Evolutionary conservation across 2,113 vertebrate species (phyloP).

Genomic region (Esox niger): DNA sequence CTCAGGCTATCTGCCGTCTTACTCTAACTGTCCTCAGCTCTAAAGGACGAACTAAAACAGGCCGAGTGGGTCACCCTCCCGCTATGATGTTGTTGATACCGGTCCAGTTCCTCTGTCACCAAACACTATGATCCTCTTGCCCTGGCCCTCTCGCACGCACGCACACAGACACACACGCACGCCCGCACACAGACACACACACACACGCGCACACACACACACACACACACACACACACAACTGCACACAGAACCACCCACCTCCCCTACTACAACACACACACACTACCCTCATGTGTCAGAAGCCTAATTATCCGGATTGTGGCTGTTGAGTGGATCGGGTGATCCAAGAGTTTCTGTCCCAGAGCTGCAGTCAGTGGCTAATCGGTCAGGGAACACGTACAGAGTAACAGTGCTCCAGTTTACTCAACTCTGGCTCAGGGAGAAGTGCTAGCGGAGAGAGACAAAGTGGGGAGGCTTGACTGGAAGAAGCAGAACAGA

Average conservation of each 20-base stretch:
- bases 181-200: conserved; percentile 11
- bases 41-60: conserved; percentile 53
- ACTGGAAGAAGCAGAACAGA: background rate
- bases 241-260: background rate
- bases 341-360: conserved; percentile 61
- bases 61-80: conserved; percentile 36
- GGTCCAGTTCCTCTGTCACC: conserved; percentile 64
- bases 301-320: conserved; percentile 59
- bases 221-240: conserved; percentile 22
- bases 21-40: background rate
- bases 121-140: conserved; percentile 63
- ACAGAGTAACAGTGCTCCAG: conserved; percentile 11
- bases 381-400: conserved; percentile 19
- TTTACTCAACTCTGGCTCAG: background rate
- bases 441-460: background rate
- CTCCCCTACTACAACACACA: background rate
- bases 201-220: conserved; percentile 5
- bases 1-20: background rate
- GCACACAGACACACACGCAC: conserved; percentile 20
- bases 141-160: conserved; percentile 32
- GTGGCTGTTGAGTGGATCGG: conserved; percentile 37
- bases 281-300: conserved; percentile 54
- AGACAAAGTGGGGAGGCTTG: background rate
- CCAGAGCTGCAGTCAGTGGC: conserved; percentile 42
- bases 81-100: conserved; percentile 45